These are phyloP conservation scores for Pteria penguin DNA, from an alignment of 2,888 invertebrate genomes.

Conservation along the genomic window DNA sequence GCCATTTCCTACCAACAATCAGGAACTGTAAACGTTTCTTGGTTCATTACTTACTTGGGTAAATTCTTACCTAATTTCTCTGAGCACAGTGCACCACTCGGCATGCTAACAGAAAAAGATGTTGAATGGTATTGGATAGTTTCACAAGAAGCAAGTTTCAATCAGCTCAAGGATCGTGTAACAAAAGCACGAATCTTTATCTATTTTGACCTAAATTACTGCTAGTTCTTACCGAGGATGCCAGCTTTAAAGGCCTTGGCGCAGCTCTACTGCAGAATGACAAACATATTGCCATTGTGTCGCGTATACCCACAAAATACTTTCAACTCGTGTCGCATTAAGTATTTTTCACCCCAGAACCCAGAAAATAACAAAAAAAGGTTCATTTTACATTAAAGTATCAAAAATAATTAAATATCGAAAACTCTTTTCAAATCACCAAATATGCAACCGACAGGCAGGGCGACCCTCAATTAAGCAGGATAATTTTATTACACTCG, in stretches of 20 bases:
- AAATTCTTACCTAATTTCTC: slow-evolving; percentile 44
- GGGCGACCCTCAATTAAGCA: too few relatives aligned
- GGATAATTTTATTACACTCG: too few relatives aligned
- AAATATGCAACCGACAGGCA: too few relatives aligned
- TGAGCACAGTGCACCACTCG: slow-evolving; percentile 32
- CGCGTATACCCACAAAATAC: too few relatives aligned
- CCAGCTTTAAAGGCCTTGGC: slow-evolving; percentile 54
- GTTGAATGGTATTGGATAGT: slow-evolving; percentile 9
- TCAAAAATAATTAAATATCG: too few relatives aligned
- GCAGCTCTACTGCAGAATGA: slow-evolving; percentile 43
- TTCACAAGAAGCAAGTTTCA: slow-evolving; percentile 1
- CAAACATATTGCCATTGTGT: too few relatives aligned
- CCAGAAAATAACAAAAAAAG: too few relatives aligned
- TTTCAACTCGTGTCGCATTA: too few relatives aligned
- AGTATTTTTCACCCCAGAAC: too few relatives aligned
- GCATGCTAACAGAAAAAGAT: slow-evolving; percentile 18
- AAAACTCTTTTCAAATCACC: too few relatives aligned
- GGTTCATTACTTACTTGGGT: slow-evolving; percentile 37
- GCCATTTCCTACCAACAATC: slow-evolving; percentile 35
- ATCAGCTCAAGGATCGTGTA: slow-evolving; percentile 40
- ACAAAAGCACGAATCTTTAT: slow-evolving; percentile 46
- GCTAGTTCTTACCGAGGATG: slow-evolving; percentile 47
- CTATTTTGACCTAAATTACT: slow-evolving; percentile 40
- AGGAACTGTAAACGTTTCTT: slow-evolving; percentile 24
- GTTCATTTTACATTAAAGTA: too few relatives aligned